phyloP scores from a whole-genome alignment of 2,888 invertebrate species.

The Ctenicera cuprea region DNA sequence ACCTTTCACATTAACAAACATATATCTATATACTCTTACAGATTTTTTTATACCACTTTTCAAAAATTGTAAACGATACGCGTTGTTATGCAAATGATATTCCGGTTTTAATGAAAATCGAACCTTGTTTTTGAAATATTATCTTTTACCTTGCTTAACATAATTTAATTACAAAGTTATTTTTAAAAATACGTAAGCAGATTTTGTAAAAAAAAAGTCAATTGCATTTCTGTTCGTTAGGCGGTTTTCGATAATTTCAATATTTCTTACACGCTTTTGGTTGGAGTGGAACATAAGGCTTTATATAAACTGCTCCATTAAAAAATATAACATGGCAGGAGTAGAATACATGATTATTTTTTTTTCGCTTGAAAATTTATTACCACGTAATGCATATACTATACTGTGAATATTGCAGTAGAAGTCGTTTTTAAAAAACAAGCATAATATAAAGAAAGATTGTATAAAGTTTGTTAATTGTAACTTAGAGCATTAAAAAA shows the following conservation, averaged over 20 bases:
- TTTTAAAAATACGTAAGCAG: neutral
- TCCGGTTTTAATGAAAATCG: slow-evolving; percentile 5
- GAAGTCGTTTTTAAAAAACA: too few relatives aligned
- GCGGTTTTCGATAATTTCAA: neutral
- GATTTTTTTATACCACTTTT: neutral
- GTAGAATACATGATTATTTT: too few relatives aligned
- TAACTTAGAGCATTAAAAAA: too few relatives aligned
- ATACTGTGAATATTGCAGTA: too few relatives aligned
- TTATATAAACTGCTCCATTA: neutral
- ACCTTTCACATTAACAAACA: neutral
- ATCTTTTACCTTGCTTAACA: neutral
- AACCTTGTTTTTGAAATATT: slow-evolving; percentile 3
- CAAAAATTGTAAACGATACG: neutral
- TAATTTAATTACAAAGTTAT: slow-evolving; percentile 1
- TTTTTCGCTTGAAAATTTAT: too few relatives aligned
- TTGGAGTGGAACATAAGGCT: neutral
- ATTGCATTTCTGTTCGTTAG: neutral
- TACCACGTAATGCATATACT: too few relatives aligned
- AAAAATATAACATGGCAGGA: too few relatives aligned
- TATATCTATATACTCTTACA: neutral
- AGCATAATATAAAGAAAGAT: too few relatives aligned
- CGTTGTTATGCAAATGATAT: neutral
- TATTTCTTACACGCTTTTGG: neutral
- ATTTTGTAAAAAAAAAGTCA: neutral
- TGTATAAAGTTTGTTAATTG: too few relatives aligned